Percentiles rank a stretch among this genome's conserved stretches.
Conservation (phyloP, 2,888 invertebrate species). For the Subacronicta megacephala region DNA sequence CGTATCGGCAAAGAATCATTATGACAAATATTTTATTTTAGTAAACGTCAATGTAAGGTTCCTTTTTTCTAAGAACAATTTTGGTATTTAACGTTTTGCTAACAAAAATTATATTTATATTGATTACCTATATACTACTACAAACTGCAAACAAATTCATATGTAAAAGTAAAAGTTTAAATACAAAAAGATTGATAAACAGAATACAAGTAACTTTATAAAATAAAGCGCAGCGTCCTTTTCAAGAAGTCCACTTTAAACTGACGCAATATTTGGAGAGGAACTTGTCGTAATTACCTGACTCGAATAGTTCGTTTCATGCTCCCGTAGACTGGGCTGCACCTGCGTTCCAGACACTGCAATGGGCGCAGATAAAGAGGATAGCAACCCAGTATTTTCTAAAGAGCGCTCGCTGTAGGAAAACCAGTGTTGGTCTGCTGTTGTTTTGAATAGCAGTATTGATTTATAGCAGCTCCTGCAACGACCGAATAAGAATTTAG, state of each 20-base stretch:
- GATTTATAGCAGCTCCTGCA: conserved; percentile 23
- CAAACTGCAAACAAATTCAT: no score
- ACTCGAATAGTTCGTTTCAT: conserved; percentile 60
- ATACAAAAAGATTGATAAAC: neutral
- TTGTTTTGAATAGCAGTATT: conserved; percentile 23
- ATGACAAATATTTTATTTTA: no score
- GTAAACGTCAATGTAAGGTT: no score
- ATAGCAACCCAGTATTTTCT: conserved; percentile 32
- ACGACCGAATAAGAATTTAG: neutral
- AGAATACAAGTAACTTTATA: neutral
- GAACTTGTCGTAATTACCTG: conserved; percentile 58
- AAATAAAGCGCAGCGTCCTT: conserved; percentile 19
- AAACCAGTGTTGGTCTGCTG: conserved; percentile 24
- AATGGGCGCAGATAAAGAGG: conserved; percentile 44
- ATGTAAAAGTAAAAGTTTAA: neutral
- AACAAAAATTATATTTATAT: no score
- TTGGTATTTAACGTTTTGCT: no score
- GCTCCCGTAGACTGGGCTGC: conserved; percentile 51
- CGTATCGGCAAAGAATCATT: no score
- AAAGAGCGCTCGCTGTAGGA: conserved; percentile 19
- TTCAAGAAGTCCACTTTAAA: conserved; percentile 24
- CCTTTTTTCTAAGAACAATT: no score
- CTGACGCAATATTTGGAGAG: conserved; percentile 50
- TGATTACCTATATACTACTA: no score
- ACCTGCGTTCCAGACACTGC: conserved; percentile 54